Conservation (phyloP, 2,888 invertebrate genomes). For the Microdon myrmicae region DNA sequence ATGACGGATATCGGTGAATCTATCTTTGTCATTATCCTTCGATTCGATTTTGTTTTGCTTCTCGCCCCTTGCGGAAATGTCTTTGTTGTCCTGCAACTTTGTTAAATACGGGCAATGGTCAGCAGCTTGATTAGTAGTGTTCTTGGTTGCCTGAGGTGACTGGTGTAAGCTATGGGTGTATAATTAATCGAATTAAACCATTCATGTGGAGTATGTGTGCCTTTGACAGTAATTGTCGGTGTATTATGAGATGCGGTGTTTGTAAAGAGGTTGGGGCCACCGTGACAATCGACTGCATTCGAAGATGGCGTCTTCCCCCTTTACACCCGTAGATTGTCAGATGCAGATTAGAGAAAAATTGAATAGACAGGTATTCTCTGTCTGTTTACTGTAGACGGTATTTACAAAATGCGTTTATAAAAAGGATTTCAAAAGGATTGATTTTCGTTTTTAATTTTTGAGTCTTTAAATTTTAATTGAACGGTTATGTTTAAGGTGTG, state of each 20-base stretch:
- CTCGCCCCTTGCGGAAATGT: conserved; percentile 33
- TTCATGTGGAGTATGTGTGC: conserved; percentile 57
- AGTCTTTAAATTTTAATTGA: too few relatives aligned
- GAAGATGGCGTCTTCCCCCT: too few relatives aligned
- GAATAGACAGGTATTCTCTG: too few relatives aligned
- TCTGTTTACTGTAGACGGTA: too few relatives aligned
- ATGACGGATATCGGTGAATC: conserved; percentile 67
- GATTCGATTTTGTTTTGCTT: conserved; percentile 57
- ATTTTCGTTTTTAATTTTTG: too few relatives aligned
- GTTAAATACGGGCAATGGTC: conserved; percentile 25
- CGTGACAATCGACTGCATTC: too few relatives aligned
- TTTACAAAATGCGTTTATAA: too few relatives aligned
- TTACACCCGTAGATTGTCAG: too few relatives aligned
- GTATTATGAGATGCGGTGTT: conserved; percentile 36
- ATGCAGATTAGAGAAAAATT: too few relatives aligned
- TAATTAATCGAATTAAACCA: conserved; percentile 66
- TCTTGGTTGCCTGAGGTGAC: conserved; percentile 32
- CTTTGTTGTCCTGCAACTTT: conserved; percentile 23
- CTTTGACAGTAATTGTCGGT: conserved; percentile 63
- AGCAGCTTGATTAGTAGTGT: conserved; percentile 52
- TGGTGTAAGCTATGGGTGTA: conserved; percentile 45
- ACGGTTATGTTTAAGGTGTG: too few relatives aligned
- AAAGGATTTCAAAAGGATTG: too few relatives aligned
- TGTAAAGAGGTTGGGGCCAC: too few relatives aligned
- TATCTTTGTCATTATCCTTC: conserved; percentile 67